Conservation (phyloP, 2,888 invertebrate species). For the Tinea pellionella region DNA sequence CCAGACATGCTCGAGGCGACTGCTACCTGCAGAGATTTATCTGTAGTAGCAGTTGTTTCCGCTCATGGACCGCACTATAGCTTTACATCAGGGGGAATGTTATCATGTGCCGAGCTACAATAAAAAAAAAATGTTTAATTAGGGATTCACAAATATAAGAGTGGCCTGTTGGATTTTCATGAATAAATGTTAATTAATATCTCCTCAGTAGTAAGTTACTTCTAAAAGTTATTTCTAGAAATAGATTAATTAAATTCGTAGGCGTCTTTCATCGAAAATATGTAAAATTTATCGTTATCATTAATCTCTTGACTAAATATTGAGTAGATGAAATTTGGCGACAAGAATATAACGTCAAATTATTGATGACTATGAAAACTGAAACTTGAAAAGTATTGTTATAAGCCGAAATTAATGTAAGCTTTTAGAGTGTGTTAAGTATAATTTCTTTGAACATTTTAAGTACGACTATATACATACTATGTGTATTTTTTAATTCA, state of each 20-base stretch:
- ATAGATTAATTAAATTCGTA: slow-evolving; percentile 6
- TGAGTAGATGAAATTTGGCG: background rate
- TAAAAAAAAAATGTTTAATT: no score
- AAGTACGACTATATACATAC: background rate
- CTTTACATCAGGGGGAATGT: no score
- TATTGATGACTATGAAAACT: background rate
- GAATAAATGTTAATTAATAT: no score
- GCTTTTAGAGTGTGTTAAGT: background rate
- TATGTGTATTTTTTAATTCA: background rate
- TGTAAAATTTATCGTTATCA: background rate
- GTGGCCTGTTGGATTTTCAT: no score
- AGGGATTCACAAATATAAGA: no score
- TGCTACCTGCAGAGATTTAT: no score
- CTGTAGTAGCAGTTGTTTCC: no score
- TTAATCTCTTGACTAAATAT: background rate
- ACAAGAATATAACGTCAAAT: background rate
- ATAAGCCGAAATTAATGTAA: background rate
- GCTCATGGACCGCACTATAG: no score
- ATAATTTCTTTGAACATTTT: background rate
- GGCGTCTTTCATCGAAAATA: background rate
- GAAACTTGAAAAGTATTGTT: background rate
- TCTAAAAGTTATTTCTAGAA: background rate
- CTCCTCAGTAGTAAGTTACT: no score
- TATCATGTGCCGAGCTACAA: no score
- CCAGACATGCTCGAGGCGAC: no score